Conservation (phyloP, 2,113 vertebrate genomes). For the Ochotona princeps region DNA sequence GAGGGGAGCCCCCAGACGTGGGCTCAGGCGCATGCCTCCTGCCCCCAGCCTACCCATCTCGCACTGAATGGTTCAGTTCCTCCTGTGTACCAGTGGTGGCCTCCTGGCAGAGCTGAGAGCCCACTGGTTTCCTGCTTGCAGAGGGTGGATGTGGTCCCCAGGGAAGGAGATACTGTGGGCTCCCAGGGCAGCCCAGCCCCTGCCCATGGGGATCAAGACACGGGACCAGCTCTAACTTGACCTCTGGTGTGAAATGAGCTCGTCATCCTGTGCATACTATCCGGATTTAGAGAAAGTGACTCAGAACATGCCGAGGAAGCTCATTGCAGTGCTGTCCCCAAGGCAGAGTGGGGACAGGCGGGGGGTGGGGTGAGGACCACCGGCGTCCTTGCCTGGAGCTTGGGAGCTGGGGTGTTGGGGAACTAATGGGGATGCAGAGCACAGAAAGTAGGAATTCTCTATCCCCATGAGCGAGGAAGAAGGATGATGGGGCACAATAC, state of each 20-base stretch:
- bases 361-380: neutral
- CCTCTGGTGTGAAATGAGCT: neutral
- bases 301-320: neutral
- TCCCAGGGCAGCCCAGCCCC: fast-evolving
- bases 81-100: neutral
- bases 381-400: neutral
- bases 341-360: fast-evolving
- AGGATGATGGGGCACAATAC: neutral
- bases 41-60: neutral
- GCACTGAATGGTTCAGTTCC: neutral
- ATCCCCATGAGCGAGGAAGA: neutral
- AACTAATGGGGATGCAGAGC: neutral
- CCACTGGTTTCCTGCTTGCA: too few species aligned
- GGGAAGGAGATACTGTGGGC: neutral
- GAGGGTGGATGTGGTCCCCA: neutral
- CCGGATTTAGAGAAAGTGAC: neutral
- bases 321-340: too few species aligned
- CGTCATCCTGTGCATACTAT: neutral
- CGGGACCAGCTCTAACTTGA: neutral
- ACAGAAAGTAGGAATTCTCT: neutral
- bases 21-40: neutral
- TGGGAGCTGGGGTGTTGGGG: neutral
- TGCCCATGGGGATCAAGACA: neutral
- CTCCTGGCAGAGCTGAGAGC: too few species aligned
- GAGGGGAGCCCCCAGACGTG: neutral